Evolutionary conservation across 2,113 vertebrate genomes (phyloP).

Genomic region (Tursiops truncatus): DNA sequence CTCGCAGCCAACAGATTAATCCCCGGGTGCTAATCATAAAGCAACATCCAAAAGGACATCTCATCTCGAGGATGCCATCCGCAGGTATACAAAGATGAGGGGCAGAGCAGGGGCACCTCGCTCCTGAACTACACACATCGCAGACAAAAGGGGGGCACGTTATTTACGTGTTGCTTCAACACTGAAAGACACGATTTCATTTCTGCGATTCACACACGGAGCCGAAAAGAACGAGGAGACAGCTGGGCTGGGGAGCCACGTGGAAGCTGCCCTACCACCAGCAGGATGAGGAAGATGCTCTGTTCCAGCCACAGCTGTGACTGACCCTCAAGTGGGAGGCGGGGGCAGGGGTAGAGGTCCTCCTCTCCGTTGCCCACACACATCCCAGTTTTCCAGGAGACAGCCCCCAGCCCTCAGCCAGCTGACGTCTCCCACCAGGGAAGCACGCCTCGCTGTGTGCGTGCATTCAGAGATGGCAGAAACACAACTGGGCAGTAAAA

Average conservation of each 20-base stretch:
- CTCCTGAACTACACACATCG: background rate
- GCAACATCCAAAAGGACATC: slow-evolving; percentile 66
- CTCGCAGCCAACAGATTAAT: slow-evolving; percentile 76
- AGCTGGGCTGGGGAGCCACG: background rate
- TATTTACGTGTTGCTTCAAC: background rate
- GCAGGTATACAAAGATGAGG: background rate
- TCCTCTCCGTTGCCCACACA: accelerated
- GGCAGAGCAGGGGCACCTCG: background rate
- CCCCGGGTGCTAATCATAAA: slow-evolving; percentile 62
- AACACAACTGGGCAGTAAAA: background rate
- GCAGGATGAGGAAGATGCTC: accelerated
- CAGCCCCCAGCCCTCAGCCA: no score
- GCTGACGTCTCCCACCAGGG: accelerated
- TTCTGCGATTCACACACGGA: background rate
- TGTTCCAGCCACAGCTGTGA: background rate
- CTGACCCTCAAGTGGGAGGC: background rate
- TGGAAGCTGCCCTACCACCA: accelerated
- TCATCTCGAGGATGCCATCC: slow-evolving; percentile 52
- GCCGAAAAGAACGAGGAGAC: accelerated
- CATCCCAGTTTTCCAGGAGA: background rate
- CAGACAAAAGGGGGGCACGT: background rate
- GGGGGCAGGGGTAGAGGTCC: accelerated
- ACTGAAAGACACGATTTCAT: background rate
- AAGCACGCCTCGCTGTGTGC: accelerated
- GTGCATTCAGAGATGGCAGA: background rate